A percentile compares a stretch with the other conserved stretches of the same genome.
These are phyloP conservation scores for Pogonognathellus flavescens DNA, from an alignment of 1,140 invertebrate species.

Conservation along the genomic window DNA sequence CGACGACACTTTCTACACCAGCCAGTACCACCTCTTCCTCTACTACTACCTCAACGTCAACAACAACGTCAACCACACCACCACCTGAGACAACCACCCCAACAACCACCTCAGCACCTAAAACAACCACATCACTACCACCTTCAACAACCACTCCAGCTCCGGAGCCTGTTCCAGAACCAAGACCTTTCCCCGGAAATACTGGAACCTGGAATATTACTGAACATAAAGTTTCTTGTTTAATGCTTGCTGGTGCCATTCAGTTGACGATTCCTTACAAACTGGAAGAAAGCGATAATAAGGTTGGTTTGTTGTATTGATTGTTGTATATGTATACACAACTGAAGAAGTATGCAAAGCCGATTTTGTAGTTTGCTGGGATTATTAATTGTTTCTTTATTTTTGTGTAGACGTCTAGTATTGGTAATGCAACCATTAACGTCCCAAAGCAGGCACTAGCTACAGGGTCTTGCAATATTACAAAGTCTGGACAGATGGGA, in stretches of 20 bases:
- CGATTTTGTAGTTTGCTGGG: background rate
- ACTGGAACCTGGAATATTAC: slow-evolving; percentile 58
- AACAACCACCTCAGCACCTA: background rate
- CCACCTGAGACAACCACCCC: slow-evolving; percentile 42
- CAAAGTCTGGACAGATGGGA: background rate
- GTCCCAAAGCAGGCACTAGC: background rate
- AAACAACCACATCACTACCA: no score
- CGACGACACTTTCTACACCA: slow-evolving; percentile 37
- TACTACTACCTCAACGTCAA: background rate
- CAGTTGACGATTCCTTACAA: slow-evolving; percentile 24
- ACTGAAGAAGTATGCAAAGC: background rate
- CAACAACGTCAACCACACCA: background rate
- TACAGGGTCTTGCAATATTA: background rate
- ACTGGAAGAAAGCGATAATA: background rate
- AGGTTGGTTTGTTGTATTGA: background rate
- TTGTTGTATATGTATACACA: no score
- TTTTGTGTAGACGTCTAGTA: background rate
- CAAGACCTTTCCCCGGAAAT: slow-evolving; percentile 51
- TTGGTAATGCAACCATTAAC: background rate
- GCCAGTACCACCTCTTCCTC: slow-evolving; percentile 23
- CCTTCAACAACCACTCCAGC: background rate
- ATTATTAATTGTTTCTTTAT: background rate
- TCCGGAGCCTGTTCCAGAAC: background rate
- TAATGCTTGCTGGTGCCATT: slow-evolving; percentile 55
- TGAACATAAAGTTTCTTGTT: slow-evolving; percentile 47